Evolutionary conservation across 2,888 invertebrate species (phyloP), one percentile per base, ranked within the genome.

Genomic region (Agrilus biguttatus): DNA sequence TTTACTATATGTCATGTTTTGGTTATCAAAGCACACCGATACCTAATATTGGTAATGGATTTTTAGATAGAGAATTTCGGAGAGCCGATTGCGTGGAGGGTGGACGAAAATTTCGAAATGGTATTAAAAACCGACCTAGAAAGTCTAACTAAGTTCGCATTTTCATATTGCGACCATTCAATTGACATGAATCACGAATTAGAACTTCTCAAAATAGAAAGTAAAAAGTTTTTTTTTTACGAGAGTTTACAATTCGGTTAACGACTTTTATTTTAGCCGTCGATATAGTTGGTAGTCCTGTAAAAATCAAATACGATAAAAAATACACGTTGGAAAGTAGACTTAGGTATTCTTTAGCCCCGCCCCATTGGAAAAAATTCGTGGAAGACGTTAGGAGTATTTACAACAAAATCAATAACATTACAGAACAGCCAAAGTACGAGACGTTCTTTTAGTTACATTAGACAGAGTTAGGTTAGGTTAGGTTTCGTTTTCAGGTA

Each of bases 1-100:
- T n/a, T n/a, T n/a, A n/a, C n/a, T n/a, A n/a, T n/a, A n/a, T n/a
- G n/a, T n/a, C n/a, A n/a, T n/a, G n/a, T n/a, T n/a, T n/a, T n/a
- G n/a, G n/a, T n/a, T n/a, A n/a, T n/a, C n/a, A n/a, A n/a, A n/a
- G n/a, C n/a, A n/a, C n/a, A n/a, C n/a, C n/a, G n/a, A n/a, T n/a
- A n/a, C n/a, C n/a, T n/a, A n/a, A n/a, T n/a, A n/a, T n/a, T n/a
- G 23, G 6, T 6, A 23, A 23, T 6, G 45, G 43, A 41, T 46
- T 66, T 66, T 34, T 65, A 87, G 84, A 69, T 88, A 55, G 85
- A 87, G 59, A 75, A 81, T 55, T 83, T 83, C 63, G 88, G 88
- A 43, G 74, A 78, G 58, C 77, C 83, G 39, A 70, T 83, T 43
- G 84, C 86, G 23, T 89, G 88, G 88, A 83, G 80, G 57, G 79